These are phyloP conservation scores for Drymonia ruficornis DNA, from an alignment of 2,888 invertebrate genomes.

Conservation along the genomic window DNA sequence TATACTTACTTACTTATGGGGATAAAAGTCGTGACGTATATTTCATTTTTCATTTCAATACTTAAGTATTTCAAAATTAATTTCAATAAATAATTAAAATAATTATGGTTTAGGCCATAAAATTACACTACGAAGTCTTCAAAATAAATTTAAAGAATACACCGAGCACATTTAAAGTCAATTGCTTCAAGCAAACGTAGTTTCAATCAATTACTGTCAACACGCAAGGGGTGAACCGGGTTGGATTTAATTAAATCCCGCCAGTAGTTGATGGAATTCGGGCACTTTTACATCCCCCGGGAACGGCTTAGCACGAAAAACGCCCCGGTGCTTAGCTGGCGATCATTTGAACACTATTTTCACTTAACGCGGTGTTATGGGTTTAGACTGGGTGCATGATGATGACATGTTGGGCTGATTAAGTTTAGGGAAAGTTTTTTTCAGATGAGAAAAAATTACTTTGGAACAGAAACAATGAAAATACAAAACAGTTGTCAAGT, in stretches of 20 bases:
- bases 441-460: too few relatives aligned
- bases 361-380: slow-evolving; percentile 51
- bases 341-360: slow-evolving; percentile 78
- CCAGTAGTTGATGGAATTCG: slow-evolving; percentile 72
- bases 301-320: slow-evolving; percentile 60
- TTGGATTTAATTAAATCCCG: slow-evolving; percentile 78
- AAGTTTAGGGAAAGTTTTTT: background rate
- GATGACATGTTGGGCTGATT: background rate
- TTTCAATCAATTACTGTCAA: slow-evolving; percentile 82
- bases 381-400: slow-evolving; percentile 14
- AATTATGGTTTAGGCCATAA: background rate
- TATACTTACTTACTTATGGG: too few relatives aligned
- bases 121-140: background rate
- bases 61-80: too few relatives aligned
- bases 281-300: slow-evolving; percentile 70
- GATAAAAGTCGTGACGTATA: too few relatives aligned
- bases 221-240: slow-evolving; percentile 67
- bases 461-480: too few relatives aligned
- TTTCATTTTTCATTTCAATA: too few relatives aligned
- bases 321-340: slow-evolving; percentile 77
- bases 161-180: slow-evolving; percentile 14
- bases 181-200: slow-evolving; percentile 27
- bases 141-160: slow-evolving; percentile 5
- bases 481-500: too few relatives aligned
- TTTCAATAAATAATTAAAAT: background rate